These are phyloP conservation scores for Sinella curviseta DNA, from an alignment of 1,140 invertebrate genomes.

Conservation along the genomic window DNA sequence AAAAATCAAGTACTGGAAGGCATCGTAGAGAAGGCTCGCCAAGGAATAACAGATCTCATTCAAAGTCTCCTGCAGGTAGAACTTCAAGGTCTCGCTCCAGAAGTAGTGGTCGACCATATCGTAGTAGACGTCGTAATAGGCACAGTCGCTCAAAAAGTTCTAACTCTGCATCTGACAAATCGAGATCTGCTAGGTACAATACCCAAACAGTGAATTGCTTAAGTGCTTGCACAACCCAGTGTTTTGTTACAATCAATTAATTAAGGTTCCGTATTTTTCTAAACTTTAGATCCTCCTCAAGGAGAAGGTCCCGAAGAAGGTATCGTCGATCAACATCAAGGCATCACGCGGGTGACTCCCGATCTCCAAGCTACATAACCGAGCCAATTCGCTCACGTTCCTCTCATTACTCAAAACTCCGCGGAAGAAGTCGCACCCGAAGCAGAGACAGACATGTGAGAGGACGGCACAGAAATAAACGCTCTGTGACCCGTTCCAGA, in stretches of 20 bases:
- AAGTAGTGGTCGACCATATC: constrained; percentile 53
- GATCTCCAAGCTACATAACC: constrained; percentile 10
- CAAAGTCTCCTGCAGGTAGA: constrained; percentile 45
- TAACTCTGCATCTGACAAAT: constrained; percentile 3
- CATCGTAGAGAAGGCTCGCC: constrained; percentile 53
- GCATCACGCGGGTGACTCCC: not conserved
- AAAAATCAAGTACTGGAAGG: constrained; percentile 51
- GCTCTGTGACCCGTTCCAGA: constrained; percentile 46
- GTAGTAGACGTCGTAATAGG: constrained; percentile 47
- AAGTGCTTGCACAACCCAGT: no score
- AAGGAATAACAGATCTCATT: constrained; percentile 50
- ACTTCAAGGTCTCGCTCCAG: constrained; percentile 55
- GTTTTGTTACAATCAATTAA: no score
- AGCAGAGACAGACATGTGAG: constrained; percentile 43
- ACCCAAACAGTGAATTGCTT: not conserved
- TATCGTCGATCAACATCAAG: constrained; percentile 1
- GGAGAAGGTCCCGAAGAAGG: not conserved
- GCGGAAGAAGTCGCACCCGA: constrained; percentile 29
- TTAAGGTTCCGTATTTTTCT: no score
- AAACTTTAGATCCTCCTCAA: not conserved
- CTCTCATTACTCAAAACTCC: constrained; percentile 19
- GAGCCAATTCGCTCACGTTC: constrained; percentile 12
- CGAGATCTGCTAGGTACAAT: not conserved
- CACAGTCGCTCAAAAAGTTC: constrained; percentile 24
- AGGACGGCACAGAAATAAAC: constrained; percentile 47